phyloP scores from a whole-genome alignment of 2,888 invertebrate species.

The Barypeithes pellucidus region DNA sequence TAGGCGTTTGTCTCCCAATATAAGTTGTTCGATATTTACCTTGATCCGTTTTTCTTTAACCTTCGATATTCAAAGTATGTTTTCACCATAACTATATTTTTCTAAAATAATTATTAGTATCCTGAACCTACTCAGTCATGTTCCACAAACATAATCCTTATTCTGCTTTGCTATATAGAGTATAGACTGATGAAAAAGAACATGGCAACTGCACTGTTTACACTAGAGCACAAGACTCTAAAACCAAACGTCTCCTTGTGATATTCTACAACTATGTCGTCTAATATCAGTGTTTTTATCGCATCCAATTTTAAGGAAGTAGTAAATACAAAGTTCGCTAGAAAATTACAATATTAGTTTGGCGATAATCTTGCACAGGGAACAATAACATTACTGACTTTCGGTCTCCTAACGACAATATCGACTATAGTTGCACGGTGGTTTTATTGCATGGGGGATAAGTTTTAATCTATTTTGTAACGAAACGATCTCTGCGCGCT shows the following conservation, averaged over 20 bases:
- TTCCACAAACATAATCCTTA: neutral
- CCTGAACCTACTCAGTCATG: too few species aligned
- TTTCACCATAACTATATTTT: too few species aligned
- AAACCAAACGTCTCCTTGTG: slow-evolving; percentile 1
- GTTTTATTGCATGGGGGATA: neutral
- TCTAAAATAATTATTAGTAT: too few species aligned
- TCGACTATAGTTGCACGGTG: slow-evolving; percentile 10
- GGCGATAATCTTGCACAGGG: slow-evolving; percentile 11
- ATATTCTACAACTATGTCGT: slow-evolving; percentile 19
- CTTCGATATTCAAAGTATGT: too few species aligned
- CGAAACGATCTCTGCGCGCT: neutral
- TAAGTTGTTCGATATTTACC: too few species aligned
- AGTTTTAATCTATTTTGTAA: slow-evolving; percentile 9
- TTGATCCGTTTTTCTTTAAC: too few species aligned
- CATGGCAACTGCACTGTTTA: neutral
- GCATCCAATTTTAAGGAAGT: slow-evolving; percentile 25
- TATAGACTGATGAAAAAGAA: neutral
- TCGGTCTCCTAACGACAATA: slow-evolving; percentile 17
- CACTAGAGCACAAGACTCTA: slow-evolving; percentile 11
- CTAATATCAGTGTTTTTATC: slow-evolving; percentile 21
- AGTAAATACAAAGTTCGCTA: slow-evolving; percentile 27
- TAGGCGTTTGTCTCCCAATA: too few species aligned
- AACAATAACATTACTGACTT: slow-evolving; percentile 23
- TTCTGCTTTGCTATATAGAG: neutral
- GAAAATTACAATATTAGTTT: slow-evolving; percentile 23